phyloP scores from a whole-genome alignment of 2,797 vertebrate genomes.

The Sebastes baramenuke region DNA sequence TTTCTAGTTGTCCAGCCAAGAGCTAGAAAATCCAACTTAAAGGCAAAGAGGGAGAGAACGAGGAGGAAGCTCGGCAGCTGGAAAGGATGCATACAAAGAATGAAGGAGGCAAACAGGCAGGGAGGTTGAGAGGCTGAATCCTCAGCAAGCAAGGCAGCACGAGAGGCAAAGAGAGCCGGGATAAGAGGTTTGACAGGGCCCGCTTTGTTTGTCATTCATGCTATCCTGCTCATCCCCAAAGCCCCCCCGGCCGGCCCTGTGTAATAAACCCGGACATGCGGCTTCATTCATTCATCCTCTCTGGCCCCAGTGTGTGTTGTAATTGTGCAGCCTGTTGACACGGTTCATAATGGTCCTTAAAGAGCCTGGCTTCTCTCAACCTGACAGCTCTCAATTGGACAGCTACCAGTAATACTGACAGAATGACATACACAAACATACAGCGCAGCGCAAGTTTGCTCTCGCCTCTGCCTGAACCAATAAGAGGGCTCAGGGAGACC shows the following conservation, averaged over 20 bases:
- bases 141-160: slow-evolving; percentile 53
- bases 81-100: slow-evolving; percentile 42
- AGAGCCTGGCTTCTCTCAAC: slow-evolving; percentile 74
- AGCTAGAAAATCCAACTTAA: slow-evolving; percentile 35
- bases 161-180: slow-evolving; percentile 47
- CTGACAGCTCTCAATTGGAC: slow-evolving; percentile 71
- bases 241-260: slow-evolving; percentile 48
- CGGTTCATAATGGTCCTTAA: slow-evolving; percentile 73
- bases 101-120: slow-evolving; percentile 24
- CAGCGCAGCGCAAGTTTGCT: slow-evolving; percentile 54
- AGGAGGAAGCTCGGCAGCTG: slow-evolving; percentile 38
- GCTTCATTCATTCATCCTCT: slow-evolving; percentile 72
- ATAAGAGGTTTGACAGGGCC: slow-evolving; percentile 64
- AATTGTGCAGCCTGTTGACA: slow-evolving; percentile 76
- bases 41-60: slow-evolving; percentile 4
- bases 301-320: slow-evolving; percentile 66
- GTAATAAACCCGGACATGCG: slow-evolving; percentile 66
- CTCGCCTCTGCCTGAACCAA: slow-evolving; percentile 53
- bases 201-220: slow-evolving; percentile 74
- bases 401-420: slow-evolving; percentile 71
- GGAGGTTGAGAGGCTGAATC: slow-evolving; percentile 56
- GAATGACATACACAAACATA: slow-evolving; percentile 76
- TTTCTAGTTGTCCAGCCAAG: slow-evolving; percentile 34
- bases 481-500: slow-evolving; percentile 34
- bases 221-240: slow-evolving; percentile 64